Evolutionary conservation across 2,797 vertebrate genomes (phyloP).

Genomic region (Enteromius treurensis): DNA sequence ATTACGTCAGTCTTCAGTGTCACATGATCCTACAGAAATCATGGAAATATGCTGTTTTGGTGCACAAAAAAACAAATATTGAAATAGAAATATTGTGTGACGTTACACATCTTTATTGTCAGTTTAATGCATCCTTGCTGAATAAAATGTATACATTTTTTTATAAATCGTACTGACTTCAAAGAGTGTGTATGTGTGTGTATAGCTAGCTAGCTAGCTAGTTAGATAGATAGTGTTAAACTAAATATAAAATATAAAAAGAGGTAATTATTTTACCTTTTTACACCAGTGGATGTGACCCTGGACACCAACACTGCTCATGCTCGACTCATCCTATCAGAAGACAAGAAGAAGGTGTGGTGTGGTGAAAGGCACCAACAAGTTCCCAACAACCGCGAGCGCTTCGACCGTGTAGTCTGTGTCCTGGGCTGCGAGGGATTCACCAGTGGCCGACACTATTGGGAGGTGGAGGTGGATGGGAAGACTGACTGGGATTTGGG

Average conservation of each 20-base stretch:
- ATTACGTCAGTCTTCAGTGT: not conserved
- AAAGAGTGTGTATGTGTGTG: no score
- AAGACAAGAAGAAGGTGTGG: constrained; percentile 77
- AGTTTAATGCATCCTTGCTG: not conserved
- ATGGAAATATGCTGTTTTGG: not conserved
- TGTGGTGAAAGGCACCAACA: constrained; percentile 67
- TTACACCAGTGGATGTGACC: constrained; percentile 75
- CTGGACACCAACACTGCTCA: constrained; percentile 81
- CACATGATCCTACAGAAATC: not conserved
- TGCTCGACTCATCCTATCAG: constrained; percentile 77
- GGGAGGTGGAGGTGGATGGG: constrained; percentile 80
- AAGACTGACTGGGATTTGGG: constrained; percentile 82
- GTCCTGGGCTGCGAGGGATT: constrained; percentile 78
- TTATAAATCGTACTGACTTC: no score
- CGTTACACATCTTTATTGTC: not conserved
- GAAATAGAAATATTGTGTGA: not conserved
- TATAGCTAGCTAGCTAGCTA: no score
- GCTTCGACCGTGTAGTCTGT: constrained; percentile 79
- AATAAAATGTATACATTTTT: not conserved
- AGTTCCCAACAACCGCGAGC: constrained; percentile 69
- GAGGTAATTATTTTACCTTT: not conserved
- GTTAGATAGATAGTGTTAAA: not conserved
- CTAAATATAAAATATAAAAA: not conserved
- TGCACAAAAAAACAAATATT: not conserved
- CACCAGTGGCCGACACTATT: constrained; percentile 77